Base-by-base conservation (phyloP, 2,113 vertebrate species). In the Ciconia stormi region DNA sequence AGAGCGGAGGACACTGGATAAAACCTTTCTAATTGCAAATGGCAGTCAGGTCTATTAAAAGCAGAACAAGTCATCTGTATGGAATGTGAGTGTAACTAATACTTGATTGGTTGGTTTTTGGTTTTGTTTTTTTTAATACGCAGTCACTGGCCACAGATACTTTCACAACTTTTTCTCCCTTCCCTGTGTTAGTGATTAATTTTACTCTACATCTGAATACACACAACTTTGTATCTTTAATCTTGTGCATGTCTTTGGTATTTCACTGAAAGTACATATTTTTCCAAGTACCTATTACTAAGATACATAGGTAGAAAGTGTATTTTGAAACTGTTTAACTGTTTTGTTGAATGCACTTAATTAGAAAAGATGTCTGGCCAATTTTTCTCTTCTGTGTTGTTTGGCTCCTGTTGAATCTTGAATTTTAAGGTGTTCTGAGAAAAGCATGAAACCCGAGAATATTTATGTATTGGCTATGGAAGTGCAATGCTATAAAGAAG, bases 21-120 rank as follows among this genome's bases (percentile, higher is more conserved):
- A 96, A 94, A 83, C 42, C 62, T 93, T 81, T 97, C 82, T 52
- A 77, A 80, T 80, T 91, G 83, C 62, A 96, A 94, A 95, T 90
- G 85, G 84, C 46, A 92, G 47, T 50, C 81, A 87, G 56, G 56
- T 93, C 71, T 90, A 66, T 82, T 97, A 88, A 77, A 95, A 89
- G 73, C 76, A 86, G 55, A 89, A 52, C 50, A 79, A 82, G 74
- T 96, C 42, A 89, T 90, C 52, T 88, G 46, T 79, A 89, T 46
- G 74, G 95, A 96, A 96, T 90, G 42, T 91, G 91, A 96, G 38
- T 82, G 62, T 82, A 97, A 95, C 71, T 88, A 92, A 93, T 96
- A 92, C 3, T 29, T 87, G 63, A 91, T 61, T 84, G 27, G 6
- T 74, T 70, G 6, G 1, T 4, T 25, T 42, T 36, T 25, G 18